Conservation (phyloP, 2,113 vertebrate species). For the Gnathonemus longibarbis region DNA sequence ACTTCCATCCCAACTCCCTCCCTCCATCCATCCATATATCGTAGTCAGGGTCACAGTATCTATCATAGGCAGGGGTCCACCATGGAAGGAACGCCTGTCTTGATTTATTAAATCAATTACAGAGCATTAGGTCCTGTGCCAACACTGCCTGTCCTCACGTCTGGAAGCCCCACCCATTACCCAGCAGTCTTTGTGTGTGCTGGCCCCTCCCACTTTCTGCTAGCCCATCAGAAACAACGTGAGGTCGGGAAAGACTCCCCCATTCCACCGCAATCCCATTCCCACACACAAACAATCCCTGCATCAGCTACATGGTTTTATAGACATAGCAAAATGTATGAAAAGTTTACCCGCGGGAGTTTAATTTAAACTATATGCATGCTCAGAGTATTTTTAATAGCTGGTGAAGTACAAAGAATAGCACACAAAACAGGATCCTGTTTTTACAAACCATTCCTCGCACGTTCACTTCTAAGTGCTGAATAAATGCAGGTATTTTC, state of each 20-base stretch:
- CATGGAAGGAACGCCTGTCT: not conserved
- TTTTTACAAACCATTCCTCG: not conserved
- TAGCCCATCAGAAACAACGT: not conserved
- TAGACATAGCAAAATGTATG: not conserved
- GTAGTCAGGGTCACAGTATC: not conserved
- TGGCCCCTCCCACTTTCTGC: not conserved
- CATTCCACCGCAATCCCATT: not conserved
- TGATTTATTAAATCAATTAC: not conserved
- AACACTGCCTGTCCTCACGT: not conserved
- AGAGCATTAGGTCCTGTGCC: not conserved
- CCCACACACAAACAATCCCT: not conserved
- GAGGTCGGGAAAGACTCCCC: not conserved
- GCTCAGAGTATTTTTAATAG: not conserved
- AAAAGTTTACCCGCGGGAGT: not conserved
- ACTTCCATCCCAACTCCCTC: not conserved
- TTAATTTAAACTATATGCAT: not conserved
- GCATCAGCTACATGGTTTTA: not conserved
- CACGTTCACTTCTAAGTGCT: not conserved
- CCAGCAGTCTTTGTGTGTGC: not conserved
- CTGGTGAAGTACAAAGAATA: not conserved
- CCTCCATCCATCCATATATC: not conserved
- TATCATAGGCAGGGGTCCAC: not conserved
- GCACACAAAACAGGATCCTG: not conserved
- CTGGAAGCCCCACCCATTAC: not conserved
- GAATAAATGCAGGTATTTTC: not conserved